Conservation (phyloP, 2,888 invertebrate genomes). For the Pseudococcus longispinus region DNA sequence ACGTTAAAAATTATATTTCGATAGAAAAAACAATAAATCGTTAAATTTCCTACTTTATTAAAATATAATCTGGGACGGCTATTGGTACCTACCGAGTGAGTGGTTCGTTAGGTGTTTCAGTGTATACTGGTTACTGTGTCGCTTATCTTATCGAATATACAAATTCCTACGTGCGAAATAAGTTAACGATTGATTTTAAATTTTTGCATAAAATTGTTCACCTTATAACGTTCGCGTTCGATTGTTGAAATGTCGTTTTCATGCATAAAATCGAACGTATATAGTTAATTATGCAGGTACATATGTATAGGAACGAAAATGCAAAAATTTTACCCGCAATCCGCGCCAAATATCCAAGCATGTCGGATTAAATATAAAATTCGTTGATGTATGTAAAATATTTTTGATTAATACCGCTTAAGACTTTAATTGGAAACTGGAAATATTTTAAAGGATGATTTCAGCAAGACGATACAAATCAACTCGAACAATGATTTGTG, state of each 20-base stretch:
- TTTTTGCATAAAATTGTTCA: slow-evolving; percentile 1
- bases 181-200: slow-evolving; percentile 12
- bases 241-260: not conserved
- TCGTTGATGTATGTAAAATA: not conserved
- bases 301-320: not conserved
- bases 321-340: not conserved
- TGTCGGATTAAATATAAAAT: slow-evolving; percentile 35
- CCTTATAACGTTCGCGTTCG: not conserved
- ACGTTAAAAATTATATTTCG: not conserved
- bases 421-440: slow-evolving; percentile 31
- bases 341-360: too few species aligned
- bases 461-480: not conserved
- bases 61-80: not conserved
- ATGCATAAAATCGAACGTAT: not conserved
- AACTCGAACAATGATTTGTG: not conserved
- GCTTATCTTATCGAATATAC: not conserved
- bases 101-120: not conserved
- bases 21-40: not conserved
- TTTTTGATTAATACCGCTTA: not conserved
- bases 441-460: not conserved
- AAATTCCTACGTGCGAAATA: not conserved
- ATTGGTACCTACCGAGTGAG: not conserved
- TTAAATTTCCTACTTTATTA: not conserved
- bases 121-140: not conserved
- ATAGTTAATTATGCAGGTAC: not conserved